Evolutionary conservation across 2,888 invertebrate species (phyloP), one percentile per base, ranked within the genome.

Genomic region (Erannis defoliaria): DNA sequence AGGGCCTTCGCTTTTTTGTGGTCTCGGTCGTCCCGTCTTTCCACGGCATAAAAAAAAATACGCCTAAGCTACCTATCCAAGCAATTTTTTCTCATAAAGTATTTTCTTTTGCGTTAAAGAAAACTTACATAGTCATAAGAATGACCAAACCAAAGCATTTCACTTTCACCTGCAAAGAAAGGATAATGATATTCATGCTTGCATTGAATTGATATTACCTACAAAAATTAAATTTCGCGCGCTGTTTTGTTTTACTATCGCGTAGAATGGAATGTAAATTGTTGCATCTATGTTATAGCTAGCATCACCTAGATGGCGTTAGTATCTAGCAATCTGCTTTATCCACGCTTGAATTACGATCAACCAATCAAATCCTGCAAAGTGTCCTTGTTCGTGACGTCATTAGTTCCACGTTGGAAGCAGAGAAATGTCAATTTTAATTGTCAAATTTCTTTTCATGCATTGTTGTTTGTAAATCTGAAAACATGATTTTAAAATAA

Each of bases 351-450:
- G n/a, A n/a, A n/a, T n/a, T n/a, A n/a, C n/a, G n/a, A 66, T 66
- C 78, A 65, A 81, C 93, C 93, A 93, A 93, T 93, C 80, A 86
- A 72, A 84, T 76, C 68, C 67, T 74, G 87, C 82, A 78, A 78
- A 80, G 91, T 92, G 92, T 86, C 85, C 85, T 75, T 84, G 75
- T 21, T 42, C 74, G 82, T 94, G 94, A 95, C 94, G 95, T 94
- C 93, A 94, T 90, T 93, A 91, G 81, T 94, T 94, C 95, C 95
- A 95, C 95, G 95, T 94, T 94, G 95, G 94, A 94, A 93, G 88
- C 65, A 51, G 84, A 53, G 84, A 85, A 87, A 86, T 88, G 92
- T 90, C 90, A 91, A n/a, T 6, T 38, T 29, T 16, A 37, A 37
- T 40, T 51, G 51, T 51, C 51, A 51, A 38, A 40, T 19, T 40